Evolutionary conservation across 2,797 vertebrate species (phyloP), one percentile per base, ranked within the genome.

Genomic region (Melanotaenia pygmaea): DNA sequence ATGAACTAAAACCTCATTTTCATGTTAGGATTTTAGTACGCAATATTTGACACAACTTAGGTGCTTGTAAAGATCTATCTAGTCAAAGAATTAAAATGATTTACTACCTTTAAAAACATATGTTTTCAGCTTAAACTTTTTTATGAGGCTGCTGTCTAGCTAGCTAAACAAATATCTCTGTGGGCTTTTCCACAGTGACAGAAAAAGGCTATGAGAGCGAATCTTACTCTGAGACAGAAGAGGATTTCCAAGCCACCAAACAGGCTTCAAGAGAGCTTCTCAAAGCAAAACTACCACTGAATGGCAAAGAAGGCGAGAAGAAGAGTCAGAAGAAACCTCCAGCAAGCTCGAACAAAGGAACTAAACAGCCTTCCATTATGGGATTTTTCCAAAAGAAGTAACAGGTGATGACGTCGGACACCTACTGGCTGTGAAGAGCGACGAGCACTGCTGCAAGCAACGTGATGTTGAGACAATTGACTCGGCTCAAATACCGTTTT

Each of bases 381-480:
- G 98, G 98, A 0, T 99, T 99, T 64, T 97, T 97, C 82, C 96
- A 96, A 12, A 98, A 95, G 94, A 99, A 99, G 78, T 99, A 91
- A 97, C 1, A 11, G 32, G 11, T 26, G 12, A 56, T 4, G 0
- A 5, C 4, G 5, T 11, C 1, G 0, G 37, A 57, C 43, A 1
- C 22, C 28, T 4, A 26, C 45, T 40, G 2, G 40, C 47, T 26
- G 50, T 26, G 22, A 76, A 18, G 18, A 63, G 47, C 11, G 57
- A 73, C 28, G 3, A 64, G 66, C 64, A 40, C 72, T 61, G 60
- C 60, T 54, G 40, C 45, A 59, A 56, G 71, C 50, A 2, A 50
- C 3, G 28, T 70, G 2, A 6, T 54, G 16, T 37, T 3, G 28
- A 43, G 34, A 16, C 59, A 37, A 38, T 8, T 26, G 40, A 22